Evolutionary conservation across 1,140 invertebrate genomes (phyloP), one percentile per base, ranked within the genome.

Genomic region (Saccostrea cuccullata): DNA sequence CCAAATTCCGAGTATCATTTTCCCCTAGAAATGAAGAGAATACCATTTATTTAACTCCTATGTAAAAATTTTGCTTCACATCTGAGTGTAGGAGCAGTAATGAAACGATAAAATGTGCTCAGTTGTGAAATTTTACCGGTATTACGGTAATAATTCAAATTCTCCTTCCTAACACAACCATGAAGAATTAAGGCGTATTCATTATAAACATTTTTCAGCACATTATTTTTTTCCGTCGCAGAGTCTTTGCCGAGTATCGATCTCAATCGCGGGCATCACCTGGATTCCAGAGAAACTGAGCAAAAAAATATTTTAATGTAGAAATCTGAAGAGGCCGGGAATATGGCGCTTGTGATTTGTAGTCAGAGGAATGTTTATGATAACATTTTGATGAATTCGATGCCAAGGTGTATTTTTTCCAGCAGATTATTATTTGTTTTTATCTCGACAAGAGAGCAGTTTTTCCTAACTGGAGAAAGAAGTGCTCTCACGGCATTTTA

Each of bases 131-230:
- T 77, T 77, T 17, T 77, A 77, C 70, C 70, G 26, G 26, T 15
- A 77, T 30, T 15, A 26, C 15, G 11, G 70, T 30, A 11, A 77
- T 2, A 26, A 36, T 9, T 30, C 23, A 15, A 13, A 30, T 77
- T 77, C 70, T 30, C 11, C 11, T 30, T 77, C 70, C 23, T 77
- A 12, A 30, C 15, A 77, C 26, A 77, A 77, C 26, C 26, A n/a
- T 64, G 58, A 20, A 17, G 26, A 30, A 77, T 30, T 15, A 15
- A 77, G 26, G 70, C 70, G 70, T 77, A 23, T 30, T 77, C 30
- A 77, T 64, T 64, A 60, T 26, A 73, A 11, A 36, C 26, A 30
- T 77, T 77, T 77, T 77, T 77, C 70, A 77, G 70, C 70, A 77
- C 23, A 36, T 77, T 77, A 36, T 36, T 13, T 77, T 77, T 73